phyloP scores from a whole-genome alignment of 2,113 vertebrate genomes.

The Varanus komodoensis region DNA sequence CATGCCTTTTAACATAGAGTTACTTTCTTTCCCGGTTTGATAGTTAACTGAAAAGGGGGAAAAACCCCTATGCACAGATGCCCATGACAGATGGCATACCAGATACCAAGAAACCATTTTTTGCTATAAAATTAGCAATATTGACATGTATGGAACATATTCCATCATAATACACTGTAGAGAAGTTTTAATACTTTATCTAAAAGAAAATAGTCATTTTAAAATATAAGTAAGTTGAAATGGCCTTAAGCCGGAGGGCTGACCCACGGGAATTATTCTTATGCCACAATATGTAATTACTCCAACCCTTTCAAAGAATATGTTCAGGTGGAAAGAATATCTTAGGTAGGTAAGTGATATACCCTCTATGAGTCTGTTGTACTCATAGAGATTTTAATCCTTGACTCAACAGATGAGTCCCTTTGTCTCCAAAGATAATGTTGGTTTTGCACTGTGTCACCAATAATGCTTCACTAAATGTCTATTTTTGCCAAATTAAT shows the following conservation, averaged over 20 bases:
- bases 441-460: background rate
- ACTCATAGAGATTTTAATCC: background rate
- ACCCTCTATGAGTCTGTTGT: background rate
- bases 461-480: background rate
- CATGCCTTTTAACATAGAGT: background rate
- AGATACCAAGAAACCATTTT: background rate
- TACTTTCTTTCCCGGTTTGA: background rate
- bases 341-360: background rate
- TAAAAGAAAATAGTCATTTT: background rate
- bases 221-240: background rate
- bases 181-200: background rate
- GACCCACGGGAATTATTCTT: background rate
- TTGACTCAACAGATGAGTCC: background rate
- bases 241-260: background rate
- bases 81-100: conserved; percentile 28
- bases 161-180: background rate
- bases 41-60: conserved; percentile 17
- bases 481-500: too few species aligned
- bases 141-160: conserved; percentile 10
- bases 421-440: background rate
- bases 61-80: conserved; percentile 15
- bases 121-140: conserved; percentile 37
- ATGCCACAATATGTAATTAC: background rate
- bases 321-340: background rate
- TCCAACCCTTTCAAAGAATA: background rate